Percentiles rank a stretch among this genome's conserved stretches.
Evolutionary conservation across 1,140 invertebrate species (phyloP).

Genomic region (Rhyacophila brunnea): DNA sequence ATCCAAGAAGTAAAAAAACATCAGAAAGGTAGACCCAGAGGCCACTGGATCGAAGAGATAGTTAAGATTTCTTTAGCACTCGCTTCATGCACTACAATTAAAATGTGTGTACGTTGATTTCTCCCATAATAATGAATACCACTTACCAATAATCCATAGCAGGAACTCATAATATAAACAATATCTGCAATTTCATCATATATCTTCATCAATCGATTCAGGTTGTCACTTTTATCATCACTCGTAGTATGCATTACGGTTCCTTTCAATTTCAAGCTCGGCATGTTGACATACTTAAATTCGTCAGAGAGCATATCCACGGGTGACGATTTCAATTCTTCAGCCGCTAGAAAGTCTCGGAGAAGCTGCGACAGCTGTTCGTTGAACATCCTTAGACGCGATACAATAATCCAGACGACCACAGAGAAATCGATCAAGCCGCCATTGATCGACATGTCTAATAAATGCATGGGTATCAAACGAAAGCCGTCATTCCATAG

Average conservation of each 20-base stretch:
- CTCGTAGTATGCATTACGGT: neutral
- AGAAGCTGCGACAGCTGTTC: constrained; percentile 12
- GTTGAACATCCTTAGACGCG: constrained; percentile 22
- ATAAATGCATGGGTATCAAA: neutral
- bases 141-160: constrained; percentile 26
- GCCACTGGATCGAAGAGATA: too few species aligned
- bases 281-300: neutral
- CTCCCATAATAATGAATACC: too few species aligned
- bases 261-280: neutral
- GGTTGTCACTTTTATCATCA: constrained; percentile 4
- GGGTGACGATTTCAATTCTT: neutral
- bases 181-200: constrained; percentile 26
- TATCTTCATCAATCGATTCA: constrained; percentile 25
- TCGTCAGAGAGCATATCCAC: neutral
- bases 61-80: too few species aligned
- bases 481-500: neutral
- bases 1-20: too few species aligned
- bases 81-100: too few species aligned
- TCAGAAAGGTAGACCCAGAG: too few species aligned
- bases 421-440: constrained; percentile 21
- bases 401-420: constrained; percentile 22
- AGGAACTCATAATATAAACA: constrained; percentile 23
- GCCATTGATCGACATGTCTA: constrained; percentile 8
- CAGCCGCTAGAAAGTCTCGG: neutral
- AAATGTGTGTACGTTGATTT: too few species aligned